Base-by-base conservation (phyloP, 2,797 vertebrate genomes). In the Gymnocypris eckloni region DNA sequence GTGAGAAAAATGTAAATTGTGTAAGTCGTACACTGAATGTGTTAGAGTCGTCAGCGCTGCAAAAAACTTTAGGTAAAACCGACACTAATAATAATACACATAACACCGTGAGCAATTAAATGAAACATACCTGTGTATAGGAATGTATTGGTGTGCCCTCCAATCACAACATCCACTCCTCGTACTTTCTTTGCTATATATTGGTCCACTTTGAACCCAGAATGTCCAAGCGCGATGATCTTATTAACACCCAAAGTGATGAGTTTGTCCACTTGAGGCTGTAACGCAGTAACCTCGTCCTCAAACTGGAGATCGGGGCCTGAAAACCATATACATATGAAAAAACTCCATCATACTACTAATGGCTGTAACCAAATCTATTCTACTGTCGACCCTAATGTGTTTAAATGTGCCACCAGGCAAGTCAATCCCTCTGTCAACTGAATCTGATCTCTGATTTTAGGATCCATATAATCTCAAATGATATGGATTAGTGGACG, bases 221-320 rank as follows among this genome's bases (percentile, higher is more conserved):
- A 98, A 91, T 99, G 98, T 43, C 98, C 98, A n/a, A 99, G 94
- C 16, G 97, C 98, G 84, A 99, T 96, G 91, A 99, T 96, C 93
- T 97, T 98, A 86, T 96, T 96, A 20, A 99, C 92, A 3, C 96
- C 96, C 89, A 96, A 89, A 2, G 93, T 90, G 61, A 39, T 92
- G 37, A 99, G 95, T 37, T 97, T 95, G 89, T 97, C 75, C 69
- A 98, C 98, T 81, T 97, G 93, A 4, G 4, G 77, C 92, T 97
- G 97, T 85, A 99, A 43, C 2, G 95, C 90, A 48, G 70, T 12
- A 59, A 99, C 93, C 94, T 99, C 98, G 73, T 98, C 95, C 93
- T 95, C 94, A 82, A 99, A 99, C 9, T 2, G 7, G 90, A 99
- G 64, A 86, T 95, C 79, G 1, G 93, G 90, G 2, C 98, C 97